These are phyloP conservation scores for Micronycteris hirsuta DNA, from an alignment of 2,113 vertebrate species.

Conservation along the genomic window DNA sequence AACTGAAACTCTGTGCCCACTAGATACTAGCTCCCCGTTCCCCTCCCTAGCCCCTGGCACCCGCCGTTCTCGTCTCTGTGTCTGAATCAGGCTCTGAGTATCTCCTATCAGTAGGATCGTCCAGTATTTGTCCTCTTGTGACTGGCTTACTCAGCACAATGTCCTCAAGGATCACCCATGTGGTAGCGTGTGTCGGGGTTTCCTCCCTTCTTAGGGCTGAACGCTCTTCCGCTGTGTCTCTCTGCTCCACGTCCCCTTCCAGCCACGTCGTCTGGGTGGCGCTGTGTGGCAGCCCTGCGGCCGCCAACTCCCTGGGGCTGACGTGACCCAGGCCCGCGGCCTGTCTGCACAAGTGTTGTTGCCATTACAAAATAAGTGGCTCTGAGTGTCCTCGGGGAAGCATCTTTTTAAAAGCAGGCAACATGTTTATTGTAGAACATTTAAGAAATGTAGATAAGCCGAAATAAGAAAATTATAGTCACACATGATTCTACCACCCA, in stretches of 20 bases:
- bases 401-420: neutral
- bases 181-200: neutral
- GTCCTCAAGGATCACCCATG: neutral
- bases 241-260: rapidly evolving
- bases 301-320: rapidly evolving
- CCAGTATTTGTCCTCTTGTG: neutral
- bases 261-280: rapidly evolving
- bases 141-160: neutral
- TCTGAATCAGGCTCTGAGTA: too few relatives aligned
- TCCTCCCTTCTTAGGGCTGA: too few relatives aligned
- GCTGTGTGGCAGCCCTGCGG: rapidly evolving
- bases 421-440: neutral
- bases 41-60: neutral
- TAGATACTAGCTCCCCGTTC: neutral
- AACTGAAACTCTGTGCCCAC: neutral
- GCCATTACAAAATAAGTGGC: neutral
- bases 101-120: rapidly evolving
- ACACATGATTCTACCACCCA: neutral
- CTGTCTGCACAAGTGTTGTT: neutral
- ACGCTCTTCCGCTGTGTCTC: rapidly evolving
- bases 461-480: neutral
- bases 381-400: neutral
- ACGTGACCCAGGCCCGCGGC: neutral
- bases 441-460: neutral
- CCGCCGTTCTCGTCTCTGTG: neutral